Evolutionary conservation across 2,797 vertebrate genomes (phyloP).

Genomic region (Melanotaenia maccullochi): DNA sequence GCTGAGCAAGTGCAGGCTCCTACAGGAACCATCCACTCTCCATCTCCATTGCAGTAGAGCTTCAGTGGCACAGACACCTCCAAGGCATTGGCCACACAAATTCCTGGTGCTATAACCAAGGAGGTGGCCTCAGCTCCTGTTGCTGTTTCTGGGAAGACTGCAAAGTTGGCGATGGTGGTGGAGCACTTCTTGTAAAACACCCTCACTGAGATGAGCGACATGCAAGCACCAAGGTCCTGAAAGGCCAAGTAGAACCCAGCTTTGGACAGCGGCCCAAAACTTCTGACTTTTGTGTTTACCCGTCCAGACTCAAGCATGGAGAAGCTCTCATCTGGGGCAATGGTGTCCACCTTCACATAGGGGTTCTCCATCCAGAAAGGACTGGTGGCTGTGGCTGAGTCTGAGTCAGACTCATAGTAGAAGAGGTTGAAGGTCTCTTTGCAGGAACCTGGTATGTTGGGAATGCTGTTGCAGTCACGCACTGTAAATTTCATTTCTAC

Average conservation of each 20-base stretch:
- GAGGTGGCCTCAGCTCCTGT: constrained; percentile 96
- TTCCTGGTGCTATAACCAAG: constrained; percentile 94
- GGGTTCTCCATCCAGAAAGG: constrained; percentile 99
- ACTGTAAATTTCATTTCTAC: constrained; percentile 98
- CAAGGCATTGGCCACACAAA: constrained; percentile 91
- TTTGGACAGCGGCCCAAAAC: constrained; percentile 96
- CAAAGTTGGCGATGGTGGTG: constrained; percentile 94
- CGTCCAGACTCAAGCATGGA: constrained; percentile 91
- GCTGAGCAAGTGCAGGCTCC: constrained; percentile 93
- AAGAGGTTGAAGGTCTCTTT: constrained; percentile 99
- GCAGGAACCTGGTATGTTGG: constrained; percentile 97
- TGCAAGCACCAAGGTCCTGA: constrained; percentile 96
- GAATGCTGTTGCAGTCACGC: constrained; percentile 97
- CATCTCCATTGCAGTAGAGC: constrained; percentile 96
- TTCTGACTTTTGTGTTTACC: constrained; percentile 95
- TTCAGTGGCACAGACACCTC: constrained; percentile 97
- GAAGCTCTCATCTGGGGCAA: constrained; percentile 96
- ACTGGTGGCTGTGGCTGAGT: constrained; percentile 93
- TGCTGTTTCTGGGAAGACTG: constrained; percentile 94
- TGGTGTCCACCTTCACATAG: constrained; percentile 98
- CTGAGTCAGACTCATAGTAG: constrained; percentile 95
- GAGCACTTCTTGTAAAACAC: constrained; percentile 98
- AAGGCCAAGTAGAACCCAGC: constrained; percentile 97
- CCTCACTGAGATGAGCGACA: constrained; percentile 96
- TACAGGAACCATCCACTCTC: constrained; percentile 98